Evolutionary conservation across 2,797 vertebrate genomes (phyloP).

Genomic region (Danio albolineatus): DNA sequence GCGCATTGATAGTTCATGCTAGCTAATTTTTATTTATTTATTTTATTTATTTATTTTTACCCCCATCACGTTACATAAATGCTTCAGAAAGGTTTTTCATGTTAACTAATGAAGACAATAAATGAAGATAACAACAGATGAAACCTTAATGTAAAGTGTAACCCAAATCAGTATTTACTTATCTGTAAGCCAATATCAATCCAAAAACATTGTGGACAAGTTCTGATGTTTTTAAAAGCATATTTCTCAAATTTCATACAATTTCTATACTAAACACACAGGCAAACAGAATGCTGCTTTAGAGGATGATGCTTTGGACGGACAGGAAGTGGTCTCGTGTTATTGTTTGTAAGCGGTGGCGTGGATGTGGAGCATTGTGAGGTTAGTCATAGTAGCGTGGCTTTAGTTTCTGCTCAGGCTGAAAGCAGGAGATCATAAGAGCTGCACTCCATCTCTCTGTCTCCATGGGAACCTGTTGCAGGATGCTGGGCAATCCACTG

Average conservation of each 20-base stretch:
- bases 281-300: neutral
- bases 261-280: neutral
- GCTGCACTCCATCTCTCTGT: conserved; percentile 56
- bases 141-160: no score
- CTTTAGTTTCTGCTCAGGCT: conserved; percentile 24
- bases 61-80: no score
- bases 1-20: no score
- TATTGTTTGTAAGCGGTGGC: neutral
- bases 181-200: neutral
- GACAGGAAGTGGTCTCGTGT: conserved; percentile 5
- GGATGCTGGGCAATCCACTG: conserved; percentile 47
- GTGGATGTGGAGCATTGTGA: conserved; percentile 4
- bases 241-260: neutral
- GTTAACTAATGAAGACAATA: no score
- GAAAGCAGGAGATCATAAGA: conserved; percentile 60
- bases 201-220: neutral
- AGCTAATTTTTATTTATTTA: no score
- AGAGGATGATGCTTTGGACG: neutral
- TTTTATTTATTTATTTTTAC: no score
- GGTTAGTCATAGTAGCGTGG: conserved; percentile 11
- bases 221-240: neutral
- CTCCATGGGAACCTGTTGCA: conserved; percentile 76
- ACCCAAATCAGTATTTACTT: no score
- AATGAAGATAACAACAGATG: no score
- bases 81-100: no score